Base-by-base conservation (phyloP, 2,888 invertebrate species). In the Ecliptopera silaceata region DNA sequence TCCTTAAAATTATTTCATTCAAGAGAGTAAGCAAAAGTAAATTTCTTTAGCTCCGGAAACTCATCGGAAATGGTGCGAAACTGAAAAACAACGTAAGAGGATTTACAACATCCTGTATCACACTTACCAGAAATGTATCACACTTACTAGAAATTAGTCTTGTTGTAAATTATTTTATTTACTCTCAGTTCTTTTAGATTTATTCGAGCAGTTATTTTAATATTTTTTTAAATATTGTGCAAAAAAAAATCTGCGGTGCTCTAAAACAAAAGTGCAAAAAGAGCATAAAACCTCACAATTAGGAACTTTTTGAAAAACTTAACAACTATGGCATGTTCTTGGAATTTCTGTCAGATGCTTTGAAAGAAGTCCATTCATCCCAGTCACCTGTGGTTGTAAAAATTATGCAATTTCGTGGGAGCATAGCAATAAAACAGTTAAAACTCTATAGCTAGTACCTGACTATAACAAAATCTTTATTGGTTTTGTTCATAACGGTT, bases 361-460 rank as follows among this genome's bases (percentile, higher is more conserved):
- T 61, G 63, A 60, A 64, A 69, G 52, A 63, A 62, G 61, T 51
- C 71, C 72, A 75, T 75, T 75, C 69, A 76, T 70, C 70, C 59
- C 82, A 80, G 77, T 78, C 69, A 75, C 73, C 73, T 77, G 71
- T 61, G 49, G 68, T 72, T 77, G 72, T 81, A 79, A 80, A 56
- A 79, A 80, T 82, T 82, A 75, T 72, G 72, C 81, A 87, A 86
- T 66, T 78, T 76, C 69, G 66, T 59, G 60, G 66, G 41, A n/a
- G 11, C 53, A 43, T 44, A 68, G 64, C 71, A 74, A 72, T 81
- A 80, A 81, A 82, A 82, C 79, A 79, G 72, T 84, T 77, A 69
- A 66, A 64, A 74, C 55, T 64, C 66, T 70, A 86, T 80, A 87
- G 74, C 70, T 66, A 67, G 62, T 86, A 87, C 88, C 87, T 88